Evolutionary conservation across 2,797 vertebrate species (phyloP).

Genomic region (Hippocampus kuda): DNA sequence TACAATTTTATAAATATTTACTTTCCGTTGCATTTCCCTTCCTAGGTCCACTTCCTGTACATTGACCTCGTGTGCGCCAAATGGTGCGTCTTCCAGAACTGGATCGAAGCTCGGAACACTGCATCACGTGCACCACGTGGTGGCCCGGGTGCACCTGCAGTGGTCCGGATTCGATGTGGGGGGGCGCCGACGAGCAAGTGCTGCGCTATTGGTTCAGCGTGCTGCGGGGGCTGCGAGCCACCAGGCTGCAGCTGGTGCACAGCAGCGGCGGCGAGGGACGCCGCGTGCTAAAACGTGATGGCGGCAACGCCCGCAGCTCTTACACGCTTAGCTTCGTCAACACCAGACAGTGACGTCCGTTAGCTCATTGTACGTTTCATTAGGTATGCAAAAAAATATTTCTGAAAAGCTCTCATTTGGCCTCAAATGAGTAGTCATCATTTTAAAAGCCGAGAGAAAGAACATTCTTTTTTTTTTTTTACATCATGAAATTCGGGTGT

Average conservation of each 20-base stretch:
- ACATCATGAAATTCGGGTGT: too few relatives aligned
- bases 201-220: constrained; percentile 71
- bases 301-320: constrained; percentile 50
- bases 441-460: too few relatives aligned
- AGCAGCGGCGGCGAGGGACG: constrained; percentile 53
- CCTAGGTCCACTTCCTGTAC: constrained; percentile 67
- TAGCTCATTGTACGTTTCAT: background rate
- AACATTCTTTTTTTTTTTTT: too few relatives aligned
- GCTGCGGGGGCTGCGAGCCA: constrained; percentile 49
- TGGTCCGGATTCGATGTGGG: constrained; percentile 72
- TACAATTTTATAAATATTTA: background rate
- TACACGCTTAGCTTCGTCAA: constrained; percentile 73
- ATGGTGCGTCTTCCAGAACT: constrained; percentile 70
- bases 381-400: background rate
- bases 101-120: constrained; percentile 60
- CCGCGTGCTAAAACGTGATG: constrained; percentile 51
- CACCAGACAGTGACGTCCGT: constrained; percentile 36
- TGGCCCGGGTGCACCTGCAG: constrained; percentile 65
- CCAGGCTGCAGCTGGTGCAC: constrained; percentile 60
- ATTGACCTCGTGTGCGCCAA: constrained; percentile 69
- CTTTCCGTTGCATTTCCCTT: background rate
- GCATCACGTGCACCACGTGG: constrained; percentile 58
- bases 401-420: background rate
- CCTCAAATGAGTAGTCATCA: too few relatives aligned
- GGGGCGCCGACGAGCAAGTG: constrained; percentile 57